These are phyloP conservation scores for Limonius californicus DNA, from an alignment of 1,140 invertebrate genomes.

Conservation along the genomic window DNA sequence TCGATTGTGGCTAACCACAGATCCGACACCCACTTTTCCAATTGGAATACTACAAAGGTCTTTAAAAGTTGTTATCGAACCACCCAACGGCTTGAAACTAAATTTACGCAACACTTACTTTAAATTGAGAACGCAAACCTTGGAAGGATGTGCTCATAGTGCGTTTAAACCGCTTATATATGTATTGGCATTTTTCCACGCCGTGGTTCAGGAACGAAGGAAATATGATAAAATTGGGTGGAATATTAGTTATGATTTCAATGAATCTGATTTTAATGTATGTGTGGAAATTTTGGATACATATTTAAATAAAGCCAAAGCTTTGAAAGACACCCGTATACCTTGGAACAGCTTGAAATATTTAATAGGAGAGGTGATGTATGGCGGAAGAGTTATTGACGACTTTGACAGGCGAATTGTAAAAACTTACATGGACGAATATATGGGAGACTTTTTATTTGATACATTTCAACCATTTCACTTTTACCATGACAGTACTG, in stretches of 20 bases:
- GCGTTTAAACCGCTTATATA: slow-evolving; percentile 76
- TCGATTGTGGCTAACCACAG: slow-evolving; percentile 88
- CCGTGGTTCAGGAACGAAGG: slow-evolving; percentile 82
- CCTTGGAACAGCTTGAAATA: slow-evolving; percentile 90
- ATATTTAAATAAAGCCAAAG: slow-evolving; percentile 69
- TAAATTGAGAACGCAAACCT: slow-evolving; percentile 67
- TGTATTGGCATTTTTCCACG: slow-evolving; percentile 86
- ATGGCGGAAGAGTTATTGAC: slow-evolving; percentile 87
- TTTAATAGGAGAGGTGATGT: slow-evolving; percentile 91
- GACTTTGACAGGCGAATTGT: slow-evolving; percentile 82
- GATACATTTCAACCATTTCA: slow-evolving; percentile 85
- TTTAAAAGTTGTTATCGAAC: slow-evolving; percentile 77
- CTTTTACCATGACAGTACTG: slow-evolving; percentile 72
- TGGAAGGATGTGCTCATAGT: slow-evolving; percentile 69
- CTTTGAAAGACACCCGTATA: slow-evolving; percentile 58
- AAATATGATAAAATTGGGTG: slow-evolving; percentile 92
- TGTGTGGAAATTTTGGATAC: slow-evolving; percentile 78
- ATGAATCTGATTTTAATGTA: slow-evolving; percentile 86
- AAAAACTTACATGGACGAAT: slow-evolving; percentile 86
- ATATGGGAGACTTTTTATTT: slow-evolving; percentile 90
- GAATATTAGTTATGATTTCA: slow-evolving; percentile 92
- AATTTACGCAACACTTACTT: slow-evolving; percentile 86
- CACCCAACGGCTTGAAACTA: slow-evolving; percentile 83
- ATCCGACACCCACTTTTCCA: slow-evolving; percentile 78
- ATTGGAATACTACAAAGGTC: slow-evolving; percentile 76